These are phyloP conservation scores for Willowsia nigromaculata DNA, from an alignment of 2,888 invertebrate species.

Conservation along the genomic window DNA sequence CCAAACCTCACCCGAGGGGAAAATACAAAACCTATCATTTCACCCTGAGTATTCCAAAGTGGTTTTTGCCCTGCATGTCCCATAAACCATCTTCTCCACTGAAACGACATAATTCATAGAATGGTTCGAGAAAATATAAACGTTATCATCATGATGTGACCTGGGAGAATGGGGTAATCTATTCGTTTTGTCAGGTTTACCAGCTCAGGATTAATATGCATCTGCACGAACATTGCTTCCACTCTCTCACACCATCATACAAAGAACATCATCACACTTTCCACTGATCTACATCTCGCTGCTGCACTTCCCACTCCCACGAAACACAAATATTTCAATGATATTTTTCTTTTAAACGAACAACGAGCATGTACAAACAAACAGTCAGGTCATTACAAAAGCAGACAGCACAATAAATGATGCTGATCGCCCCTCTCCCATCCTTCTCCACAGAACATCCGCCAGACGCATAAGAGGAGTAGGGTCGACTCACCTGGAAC, in stretches of 20 bases:
- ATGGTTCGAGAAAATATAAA: not conserved
- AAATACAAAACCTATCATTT: slow-evolving; percentile 1
- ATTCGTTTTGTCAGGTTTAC: not conserved
- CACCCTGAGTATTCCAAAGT: not conserved
- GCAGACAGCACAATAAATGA: slow-evolving; percentile 43
- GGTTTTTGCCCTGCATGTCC: not conserved
- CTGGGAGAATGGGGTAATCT: slow-evolving; percentile 27
- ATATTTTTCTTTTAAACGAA: not conserved
- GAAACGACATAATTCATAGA: not conserved
- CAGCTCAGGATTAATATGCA: slow-evolving; percentile 20
- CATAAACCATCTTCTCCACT: slow-evolving; percentile 17
- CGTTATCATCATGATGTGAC: not conserved
- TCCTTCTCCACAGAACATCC: slow-evolving; percentile 20
- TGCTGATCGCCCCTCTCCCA: slow-evolving; percentile 50
- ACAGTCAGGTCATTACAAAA: slow-evolving; percentile 26
- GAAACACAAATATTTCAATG: not conserved
- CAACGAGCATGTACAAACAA: slow-evolving; percentile 37
- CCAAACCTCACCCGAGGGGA: slow-evolving; percentile 4
- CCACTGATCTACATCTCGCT: not conserved
- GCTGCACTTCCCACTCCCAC: not conserved
- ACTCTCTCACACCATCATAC: not conserved
- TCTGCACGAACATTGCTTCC: not conserved
- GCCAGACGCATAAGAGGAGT: slow-evolving; percentile 13
- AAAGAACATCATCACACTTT: slow-evolving; percentile 22
- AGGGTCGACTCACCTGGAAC: slow-evolving; percentile 55